Percentiles rank a stretch among this genome's conserved stretches.
Conservation (phyloP, 30 jellyfish, hydroid and myxozoan genomes). For the Clytia hemisphaerica region DNA sequence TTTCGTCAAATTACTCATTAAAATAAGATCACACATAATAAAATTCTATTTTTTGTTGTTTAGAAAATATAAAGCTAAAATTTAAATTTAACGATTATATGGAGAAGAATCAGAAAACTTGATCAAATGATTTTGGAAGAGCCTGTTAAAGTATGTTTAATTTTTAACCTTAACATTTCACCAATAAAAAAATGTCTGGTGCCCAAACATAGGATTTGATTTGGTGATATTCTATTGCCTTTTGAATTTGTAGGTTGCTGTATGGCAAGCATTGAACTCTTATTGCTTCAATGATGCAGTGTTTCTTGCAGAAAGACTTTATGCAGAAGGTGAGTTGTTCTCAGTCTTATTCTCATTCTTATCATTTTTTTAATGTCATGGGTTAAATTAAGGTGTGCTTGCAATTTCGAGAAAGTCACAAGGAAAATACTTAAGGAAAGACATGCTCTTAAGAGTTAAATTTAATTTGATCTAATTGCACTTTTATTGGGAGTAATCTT, state of each 20-base stretch:
- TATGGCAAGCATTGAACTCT: conserved; percentile 81
- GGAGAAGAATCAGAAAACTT: too few species aligned
- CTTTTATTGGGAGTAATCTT: neutral
- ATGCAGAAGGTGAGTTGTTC: conserved; percentile 82
- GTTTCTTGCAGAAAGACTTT: conserved; percentile 84
- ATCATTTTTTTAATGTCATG: too few species aligned
- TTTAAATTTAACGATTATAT: too few species aligned
- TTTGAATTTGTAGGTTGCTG: conserved; percentile 42
- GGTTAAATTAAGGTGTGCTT: too few species aligned
- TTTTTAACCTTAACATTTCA: neutral
- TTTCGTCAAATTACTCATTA: too few species aligned
- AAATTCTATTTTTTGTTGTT: too few species aligned
- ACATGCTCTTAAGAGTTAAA: too few species aligned
- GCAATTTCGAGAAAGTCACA: too few species aligned
- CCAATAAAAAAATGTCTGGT: neutral
- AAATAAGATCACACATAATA: too few species aligned
- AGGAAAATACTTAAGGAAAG: too few species aligned
- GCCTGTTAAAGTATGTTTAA: conserved; percentile 53
- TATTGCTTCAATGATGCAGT: conserved; percentile 78
- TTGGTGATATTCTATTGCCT: neutral
- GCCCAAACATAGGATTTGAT: neutral
- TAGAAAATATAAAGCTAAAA: too few species aligned
- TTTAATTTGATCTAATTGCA: neutral
- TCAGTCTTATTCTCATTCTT: too few species aligned
- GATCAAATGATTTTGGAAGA: conserved; percentile 63